Evolutionary conservation across 2,113 vertebrate species (phyloP), one percentile per base, ranked within the genome.

Genomic region (Hippocampus guttulatus): DNA sequence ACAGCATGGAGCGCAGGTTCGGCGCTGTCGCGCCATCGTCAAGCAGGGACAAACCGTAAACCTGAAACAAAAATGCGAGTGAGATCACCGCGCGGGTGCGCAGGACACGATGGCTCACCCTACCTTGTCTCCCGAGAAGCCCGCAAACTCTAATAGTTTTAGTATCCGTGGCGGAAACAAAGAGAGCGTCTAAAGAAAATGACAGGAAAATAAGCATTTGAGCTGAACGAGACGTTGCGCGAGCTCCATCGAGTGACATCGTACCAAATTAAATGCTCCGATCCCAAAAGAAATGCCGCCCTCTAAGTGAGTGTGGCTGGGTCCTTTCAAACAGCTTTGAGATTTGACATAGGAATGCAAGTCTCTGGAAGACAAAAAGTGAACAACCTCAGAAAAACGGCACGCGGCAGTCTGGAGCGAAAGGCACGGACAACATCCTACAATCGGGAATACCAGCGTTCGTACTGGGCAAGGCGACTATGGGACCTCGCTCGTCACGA

Each of bases 111-210:
- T 1, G 6, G 33, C 5, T 38, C 33, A 38, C 33, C 33, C 3
- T 73, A 94, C 93, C 92, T 94, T 94, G 82, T 94, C 91, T 57
- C 93, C 93, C 9, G 93, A 94, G 79, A 94, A 93, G 9, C 93
- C 93, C 2, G 93, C 93, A 71, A 94, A 94, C 81, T 94, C 93
- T 80, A 94, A 74, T 41, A 94, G 71, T 72, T 89, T 92, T 40
- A 94, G 89, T 73, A 94, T 89, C 73, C 93, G 86, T 0, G 92
- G 86, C 70, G 93, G 93, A 68, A 94, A 94, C 11, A 94, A 80
- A 15, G 93, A 94, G 9, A 94, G 90, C 0, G 93, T 92, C 93
- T 94, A 83, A 70, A 60, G 58, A 64, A 64, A 15, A 77, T 20
- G 43, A 5, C 16, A 65, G 7, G 7, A 45, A n/a, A 64, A 64